Evolutionary conservation across 2,113 vertebrate genomes (phyloP), one percentile per base, ranked within the genome.

Genomic region (Cardinalis cardinalis): DNA sequence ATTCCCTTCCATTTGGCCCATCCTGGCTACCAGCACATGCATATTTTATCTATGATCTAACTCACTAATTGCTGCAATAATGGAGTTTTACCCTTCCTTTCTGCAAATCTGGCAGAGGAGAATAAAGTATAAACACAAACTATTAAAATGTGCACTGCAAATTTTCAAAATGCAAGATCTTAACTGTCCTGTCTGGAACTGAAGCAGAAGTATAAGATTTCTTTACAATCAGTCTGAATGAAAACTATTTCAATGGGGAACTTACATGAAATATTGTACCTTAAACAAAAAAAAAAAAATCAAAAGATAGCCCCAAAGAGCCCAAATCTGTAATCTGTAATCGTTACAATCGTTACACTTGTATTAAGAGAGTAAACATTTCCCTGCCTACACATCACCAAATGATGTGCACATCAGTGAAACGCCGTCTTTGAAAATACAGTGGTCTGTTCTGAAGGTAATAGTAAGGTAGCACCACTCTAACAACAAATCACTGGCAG

Each of bases 351-450:
- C 2, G 29, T n/a, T 41, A 9, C 40, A 43, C 10, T 32, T 38
- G 6, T 58, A 60, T 28, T 44, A 71, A 20, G 29, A 44, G 10
- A 55, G 15, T 10, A 81, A 59, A 16, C 6, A 53, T 29, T 58
- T 63, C 17, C 31, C 20, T 49, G 16, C 12, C 19, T 12, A 49
- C 14, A 11, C 11, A 28, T 0, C 13, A 13, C 9, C 19, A 41
- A 49, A 66, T 1, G 2, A 84, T 12, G 12, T 12, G 46, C 44
- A 32, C 5, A 43, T 1, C 4, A n/a, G 29, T 1, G 3, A 53
- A 84, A 71, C 14, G 14, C 13, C 7, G 6, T 20, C 20, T 36
- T 87, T 25, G 63, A 48, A 36, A 88, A 43, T 9, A 11, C n/a
- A 44, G 15, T 29, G 28, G 28, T 32, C 53, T 55, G 10, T 34